Percentiles rank a stretch among this genome's conserved stretches.
Conservation (phyloP, 2,888 invertebrate genomes). For the Drosophila suboccidentalis region DNA sequence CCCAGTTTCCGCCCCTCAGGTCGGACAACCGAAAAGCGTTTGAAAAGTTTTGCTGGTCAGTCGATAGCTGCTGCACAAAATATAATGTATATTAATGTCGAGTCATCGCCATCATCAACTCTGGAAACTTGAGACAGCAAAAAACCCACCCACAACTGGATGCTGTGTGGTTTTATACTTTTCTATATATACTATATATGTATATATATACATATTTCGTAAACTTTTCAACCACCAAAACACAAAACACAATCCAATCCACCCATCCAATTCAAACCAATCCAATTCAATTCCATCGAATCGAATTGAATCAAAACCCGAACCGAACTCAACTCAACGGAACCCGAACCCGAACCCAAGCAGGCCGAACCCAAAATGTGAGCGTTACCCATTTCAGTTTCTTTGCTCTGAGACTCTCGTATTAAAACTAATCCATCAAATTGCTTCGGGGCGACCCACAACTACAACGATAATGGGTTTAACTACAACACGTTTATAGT, state of each 20-base stretch:
- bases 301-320: constrained; percentile 29
- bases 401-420: constrained; percentile 41
- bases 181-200: constrained; percentile 51
- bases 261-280: constrained; percentile 19
- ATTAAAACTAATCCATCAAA: constrained; percentile 80
- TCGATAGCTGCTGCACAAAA: constrained; percentile 69
- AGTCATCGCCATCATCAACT: constrained; percentile 67
- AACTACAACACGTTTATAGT: constrained; percentile 68
- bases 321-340: constrained; percentile 25
- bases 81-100: constrained; percentile 76
- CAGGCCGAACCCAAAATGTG: constrained; percentile 45
- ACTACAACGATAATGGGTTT: constrained; percentile 70
- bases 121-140: constrained; percentile 45
- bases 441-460: constrained; percentile 70
- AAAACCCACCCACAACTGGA: constrained; percentile 19
- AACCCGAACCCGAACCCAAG: background rate
- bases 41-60: constrained; percentile 73
- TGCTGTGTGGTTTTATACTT: constrained; percentile 74
- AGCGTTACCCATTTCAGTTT: constrained; percentile 63
- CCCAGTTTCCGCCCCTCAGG: background rate
- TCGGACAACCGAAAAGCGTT: constrained; percentile 51
- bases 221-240: constrained; percentile 71
- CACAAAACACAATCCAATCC: constrained; percentile 25
- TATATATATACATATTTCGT: constrained; percentile 29
- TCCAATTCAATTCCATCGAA: constrained; percentile 22